Evolutionary conservation across 2,797 vertebrate species (phyloP).

Genomic region (Leptoclinus maculatus): DNA sequence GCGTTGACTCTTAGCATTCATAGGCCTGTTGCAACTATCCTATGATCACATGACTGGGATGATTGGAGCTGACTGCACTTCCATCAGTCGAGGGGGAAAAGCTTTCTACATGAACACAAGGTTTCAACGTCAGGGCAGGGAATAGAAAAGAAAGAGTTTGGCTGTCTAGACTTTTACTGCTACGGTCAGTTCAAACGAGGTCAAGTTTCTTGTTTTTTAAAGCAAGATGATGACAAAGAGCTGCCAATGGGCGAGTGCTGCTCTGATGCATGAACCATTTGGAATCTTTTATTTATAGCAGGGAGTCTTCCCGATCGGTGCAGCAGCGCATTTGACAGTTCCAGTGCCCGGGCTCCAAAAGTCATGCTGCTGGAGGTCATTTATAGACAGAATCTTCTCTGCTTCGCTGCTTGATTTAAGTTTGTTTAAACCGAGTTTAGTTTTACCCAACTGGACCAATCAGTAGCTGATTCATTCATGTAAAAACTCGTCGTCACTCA

Average conservation of each 20-base stretch:
- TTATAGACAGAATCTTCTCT: constrained; percentile 56
- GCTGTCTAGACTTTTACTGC: constrained; percentile 42
- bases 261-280: constrained; percentile 64
- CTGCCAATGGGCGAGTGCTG: constrained; percentile 52
- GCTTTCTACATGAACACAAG: constrained; percentile 12
- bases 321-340: constrained; percentile 64
- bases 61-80: constrained; percentile 32
- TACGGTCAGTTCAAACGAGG: constrained; percentile 49
- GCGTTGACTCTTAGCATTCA: constrained; percentile 1
- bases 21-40: constrained; percentile 37
- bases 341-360: constrained; percentile 52
- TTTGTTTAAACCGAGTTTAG: constrained; percentile 38
- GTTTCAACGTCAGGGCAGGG: constrained; percentile 14
- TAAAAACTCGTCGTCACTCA: too few species aligned
- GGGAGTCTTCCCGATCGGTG: constrained; percentile 54
- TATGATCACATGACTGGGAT: constrained; percentile 31
- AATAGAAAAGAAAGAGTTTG: constrained; percentile 35
- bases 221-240: constrained; percentile 64
- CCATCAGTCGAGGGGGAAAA: constrained; percentile 13
- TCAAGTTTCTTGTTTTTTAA: constrained; percentile 57
- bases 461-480: constrained; percentile 11
- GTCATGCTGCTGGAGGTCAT: constrained; percentile 54
- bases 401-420: constrained; percentile 24
- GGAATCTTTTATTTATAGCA: constrained; percentile 76
- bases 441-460: constrained; percentile 3